A percentile compares a stretch with the other conserved stretches of the same genome.
Conservation (phyloP, 2,113 vertebrate genomes). For the Synodontis membranacea region DNA sequence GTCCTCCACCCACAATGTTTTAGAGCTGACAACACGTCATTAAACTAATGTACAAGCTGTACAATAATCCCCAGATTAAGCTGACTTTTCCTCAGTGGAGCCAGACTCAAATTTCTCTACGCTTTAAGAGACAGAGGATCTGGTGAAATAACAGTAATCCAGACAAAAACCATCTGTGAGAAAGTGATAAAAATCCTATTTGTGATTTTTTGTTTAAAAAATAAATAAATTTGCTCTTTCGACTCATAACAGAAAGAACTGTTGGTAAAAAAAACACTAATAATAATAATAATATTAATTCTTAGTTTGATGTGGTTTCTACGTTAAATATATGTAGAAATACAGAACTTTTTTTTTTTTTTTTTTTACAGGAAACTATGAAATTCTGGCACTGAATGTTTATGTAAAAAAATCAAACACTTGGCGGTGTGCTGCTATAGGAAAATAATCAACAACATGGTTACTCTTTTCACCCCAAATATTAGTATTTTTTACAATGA, state of each 20-base stretch:
- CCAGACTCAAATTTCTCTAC: not conserved
- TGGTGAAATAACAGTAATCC: not conserved
- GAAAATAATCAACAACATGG: not conserved
- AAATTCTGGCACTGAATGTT: not conserved
- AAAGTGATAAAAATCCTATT: not conserved
- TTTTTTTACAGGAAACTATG: not conserved
- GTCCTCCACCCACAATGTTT: constrained; percentile 4
- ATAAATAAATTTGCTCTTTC: not conserved
- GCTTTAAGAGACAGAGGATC: not conserved
- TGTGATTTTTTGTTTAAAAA: not conserved
- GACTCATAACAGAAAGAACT: not conserved
- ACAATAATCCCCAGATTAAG: constrained; percentile 37
- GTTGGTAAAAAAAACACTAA: not conserved
- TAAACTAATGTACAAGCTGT: constrained; percentile 30
- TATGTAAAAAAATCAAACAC: not conserved
- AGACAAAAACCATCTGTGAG: not conserved
- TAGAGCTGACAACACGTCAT: constrained; percentile 23
- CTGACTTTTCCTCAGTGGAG: constrained; percentile 10
- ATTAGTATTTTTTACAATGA: too few relatives aligned
- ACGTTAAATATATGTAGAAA: not conserved
- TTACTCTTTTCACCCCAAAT: not conserved
- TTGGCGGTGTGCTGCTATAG: not conserved
- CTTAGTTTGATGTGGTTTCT: not conserved
- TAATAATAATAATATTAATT: too few relatives aligned
- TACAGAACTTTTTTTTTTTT: too few relatives aligned